phyloP scores from a whole-genome alignment of 2,113 vertebrate genomes.

The Turnix velox region DNA sequence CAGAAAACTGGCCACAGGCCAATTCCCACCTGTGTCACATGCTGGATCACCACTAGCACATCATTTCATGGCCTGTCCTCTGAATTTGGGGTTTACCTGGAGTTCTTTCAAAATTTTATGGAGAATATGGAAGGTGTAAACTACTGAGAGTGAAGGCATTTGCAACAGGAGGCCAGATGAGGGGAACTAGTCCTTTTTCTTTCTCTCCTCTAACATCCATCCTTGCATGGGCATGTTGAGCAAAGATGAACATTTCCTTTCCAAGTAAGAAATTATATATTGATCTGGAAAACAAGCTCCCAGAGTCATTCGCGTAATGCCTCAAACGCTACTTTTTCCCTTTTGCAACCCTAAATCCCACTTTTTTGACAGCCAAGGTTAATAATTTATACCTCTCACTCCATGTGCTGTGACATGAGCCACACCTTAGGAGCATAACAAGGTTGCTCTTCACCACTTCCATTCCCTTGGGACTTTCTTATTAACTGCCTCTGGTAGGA shows the following conservation, averaged over 20 bases:
- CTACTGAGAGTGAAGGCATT: not conserved
- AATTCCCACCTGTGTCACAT: accelerated
- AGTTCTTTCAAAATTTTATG: not conserved
- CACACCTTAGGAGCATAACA: not conserved
- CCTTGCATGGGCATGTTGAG: accelerated
- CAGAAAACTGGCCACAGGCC: accelerated
- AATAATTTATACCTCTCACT: not conserved
- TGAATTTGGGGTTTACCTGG: not conserved
- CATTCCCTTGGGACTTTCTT: not conserved
- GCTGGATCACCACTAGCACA: not conserved
- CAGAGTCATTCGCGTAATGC: not conserved
- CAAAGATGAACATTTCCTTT: not conserved
- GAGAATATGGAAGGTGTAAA: not conserved
- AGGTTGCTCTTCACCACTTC: not conserved
- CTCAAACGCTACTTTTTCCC: not conserved
- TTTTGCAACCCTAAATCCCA: not conserved
- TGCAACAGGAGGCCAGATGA: not conserved
- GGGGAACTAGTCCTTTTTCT: not conserved
- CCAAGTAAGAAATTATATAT: not conserved
- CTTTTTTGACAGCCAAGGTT: not conserved
- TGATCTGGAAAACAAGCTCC: slow-evolving; percentile 8
- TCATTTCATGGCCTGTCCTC: not conserved
- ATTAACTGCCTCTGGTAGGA: not conserved
- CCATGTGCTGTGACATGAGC: accelerated
- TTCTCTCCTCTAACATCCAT: not conserved